Evolutionary conservation across 2,113 vertebrate species (phyloP), one percentile per base, ranked within the genome.

Genomic region (Misgurnus anguillicaudatus): DNA sequence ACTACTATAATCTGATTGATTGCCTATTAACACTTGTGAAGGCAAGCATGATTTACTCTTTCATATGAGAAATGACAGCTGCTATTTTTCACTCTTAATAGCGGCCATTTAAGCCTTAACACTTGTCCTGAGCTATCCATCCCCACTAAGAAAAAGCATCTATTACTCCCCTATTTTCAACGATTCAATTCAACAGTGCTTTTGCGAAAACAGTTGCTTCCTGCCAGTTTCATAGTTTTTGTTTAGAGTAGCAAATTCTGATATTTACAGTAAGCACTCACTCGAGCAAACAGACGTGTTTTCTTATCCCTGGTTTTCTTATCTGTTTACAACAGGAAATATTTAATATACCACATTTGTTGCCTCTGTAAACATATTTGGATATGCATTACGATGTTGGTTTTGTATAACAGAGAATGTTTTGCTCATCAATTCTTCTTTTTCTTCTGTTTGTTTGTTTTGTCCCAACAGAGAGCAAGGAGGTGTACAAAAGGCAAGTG

Each of bases 401-500:
- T 42, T 61, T 66, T 69, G 19, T 47, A 16, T 61, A 24, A 6
- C 39, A 36, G 31, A 2, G 1, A 55, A 62, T 36, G 41, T 75
- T 55, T 51, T 78, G 45, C 38, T 41, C 24, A 24, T 24, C 24
- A 19, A 16, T 65, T 4, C 9, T 60, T 79, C 4, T 39, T 53
- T 21, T 70, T 61, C 17, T 66, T 55, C n/a, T 48, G n/a, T 72
- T 0, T 88, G 60, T 83, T 85, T 81, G 68, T 87, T 76, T n/a
- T 79, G 45, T 65, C 71, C 85, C 85, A 77, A 77, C 96, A 99
- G 98, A 99, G 94, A 99, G 96, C 51, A 94, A 98, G 90, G 97
- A 96, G 58, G 93, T 97, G 76, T 98, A 98, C 92, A 96, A 97
- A 90, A 95, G 96, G 87, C 96, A 98, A 89, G 95, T 99, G 91